Base-by-base conservation (phyloP, 2,888 invertebrate genomes). In the Eulithis prunata region DNA sequence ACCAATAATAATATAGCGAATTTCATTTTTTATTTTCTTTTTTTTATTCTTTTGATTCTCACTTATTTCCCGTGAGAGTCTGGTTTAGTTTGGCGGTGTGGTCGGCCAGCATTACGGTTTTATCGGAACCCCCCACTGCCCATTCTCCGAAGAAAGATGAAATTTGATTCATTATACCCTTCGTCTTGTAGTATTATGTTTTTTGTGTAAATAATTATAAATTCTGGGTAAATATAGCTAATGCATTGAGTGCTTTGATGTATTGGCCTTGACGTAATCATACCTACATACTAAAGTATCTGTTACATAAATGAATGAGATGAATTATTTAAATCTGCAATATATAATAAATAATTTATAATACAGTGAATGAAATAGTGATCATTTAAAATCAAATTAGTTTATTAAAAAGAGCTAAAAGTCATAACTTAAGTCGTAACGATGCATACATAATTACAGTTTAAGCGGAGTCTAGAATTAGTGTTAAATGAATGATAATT, bases 121-220 rank as follows among this genome's bases (percentile, higher is more conserved):
- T 93, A 93, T 93, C 81, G 75, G 75, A 81, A 80, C 84, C 82
- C 88, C 91, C 91, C 91, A 87, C 87, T 89, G 58, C 87, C 84
- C 83, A 85, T 89, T 86, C 46, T 21, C 36, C n/a, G 46, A 21
- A 32, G 61, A 86, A 84, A 82, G 82, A 87, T 81, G 77, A 81
- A 78, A 81, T 83, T 82, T 79, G 80, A 80, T 79, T 85, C 78
- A 86, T 78, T 84, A 82, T 84, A 73, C 68, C 69, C 70, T 70
- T 68, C 52, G 28, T 63, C 49, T 53, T 60, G 8, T 55, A 52
- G 54, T 58, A 71, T 68, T 28, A 57, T 51, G 43, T 63, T 58
- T 58, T 61, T 65, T 62, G 57, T 58, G 62, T 60, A 62, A 66
- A 70, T 62, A 62, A 4, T 66, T 62, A 63, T 55, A 32, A 32